phyloP scores from a whole-genome alignment of 2,888 invertebrate genomes.

The Hoplodrina ambigua region DNA sequence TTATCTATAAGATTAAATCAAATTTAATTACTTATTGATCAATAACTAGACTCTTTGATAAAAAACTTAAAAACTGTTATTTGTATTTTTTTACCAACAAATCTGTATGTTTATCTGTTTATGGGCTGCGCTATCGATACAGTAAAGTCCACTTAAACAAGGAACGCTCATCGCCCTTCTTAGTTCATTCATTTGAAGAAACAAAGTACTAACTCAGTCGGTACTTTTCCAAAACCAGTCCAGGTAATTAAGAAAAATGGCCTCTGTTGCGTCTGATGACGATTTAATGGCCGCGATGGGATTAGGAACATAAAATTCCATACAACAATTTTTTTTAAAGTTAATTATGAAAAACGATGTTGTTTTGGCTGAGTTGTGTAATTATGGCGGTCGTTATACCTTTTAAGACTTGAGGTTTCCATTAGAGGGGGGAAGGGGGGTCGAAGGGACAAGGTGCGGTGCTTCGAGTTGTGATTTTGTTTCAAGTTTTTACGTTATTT shows the following conservation, averaged over 20 bases:
- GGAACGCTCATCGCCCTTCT: too few relatives aligned
- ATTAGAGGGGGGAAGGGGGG: constrained; percentile 5
- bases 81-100: too few relatives aligned
- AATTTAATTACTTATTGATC: too few relatives aligned
- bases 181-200: neutral
- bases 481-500: constrained; percentile 1
- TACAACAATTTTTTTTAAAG: constrained; percentile 32
- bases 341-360: constrained; percentile 49
- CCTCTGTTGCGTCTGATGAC: constrained; percentile 29
- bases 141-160: constrained; percentile 1
- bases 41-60: too few relatives aligned
- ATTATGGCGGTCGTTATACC: constrained; percentile 34
- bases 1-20: too few relatives aligned
- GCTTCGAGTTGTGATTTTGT: neutral
- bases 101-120: too few relatives aligned
- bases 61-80: too few relatives aligned
- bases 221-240: constrained; percentile 24
- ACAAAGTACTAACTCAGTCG: neutral
- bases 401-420: constrained; percentile 37
- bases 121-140: too few relatives aligned
- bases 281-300: constrained; percentile 48
- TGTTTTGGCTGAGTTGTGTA: constrained; percentile 38
- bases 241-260: constrained; percentile 41
- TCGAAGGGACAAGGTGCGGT: constrained; percentile 10
- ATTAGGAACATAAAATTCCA: constrained; percentile 44